Conservation (phyloP, 2,113 vertebrate species). For the Limnothrissa miodon region DNA sequence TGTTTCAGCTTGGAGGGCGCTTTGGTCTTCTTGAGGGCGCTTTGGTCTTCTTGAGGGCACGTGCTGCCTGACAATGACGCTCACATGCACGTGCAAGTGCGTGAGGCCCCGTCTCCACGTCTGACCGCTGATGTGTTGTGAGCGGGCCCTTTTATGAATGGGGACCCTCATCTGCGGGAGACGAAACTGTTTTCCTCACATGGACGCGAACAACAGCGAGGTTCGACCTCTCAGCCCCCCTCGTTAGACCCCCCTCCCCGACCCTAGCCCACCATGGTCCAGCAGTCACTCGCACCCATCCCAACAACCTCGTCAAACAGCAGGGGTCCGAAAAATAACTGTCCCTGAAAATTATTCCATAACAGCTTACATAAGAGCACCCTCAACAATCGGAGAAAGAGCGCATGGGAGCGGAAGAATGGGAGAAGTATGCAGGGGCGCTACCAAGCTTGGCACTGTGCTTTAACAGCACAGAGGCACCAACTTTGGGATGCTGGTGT, state of each 20-base stretch:
- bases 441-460: background rate
- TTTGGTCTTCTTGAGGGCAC: background rate
- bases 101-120: background rate
- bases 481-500: constrained; percentile 9
- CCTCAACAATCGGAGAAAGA: background rate
- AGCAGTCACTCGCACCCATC: background rate
- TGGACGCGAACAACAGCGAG: constrained; percentile 7
- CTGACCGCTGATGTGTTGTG: background rate
- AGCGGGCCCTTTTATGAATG: background rate
- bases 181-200: constrained; percentile 2
- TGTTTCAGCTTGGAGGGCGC: background rate
- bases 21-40: background rate
- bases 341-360: background rate
- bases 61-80: background rate
- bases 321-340: constrained; percentile 15
- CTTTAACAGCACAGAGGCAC: background rate
- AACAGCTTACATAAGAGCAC: background rate
- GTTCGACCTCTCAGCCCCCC: background rate
- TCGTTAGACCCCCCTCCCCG: background rate
- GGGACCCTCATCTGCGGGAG: background rate
- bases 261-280: background rate
- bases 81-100: constrained; percentile 1
- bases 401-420: background rate
- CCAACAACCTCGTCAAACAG: background rate
- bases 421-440: background rate